Base-by-base conservation (phyloP, 2,113 vertebrate species). In the Oncorhynchus kisutch region DNA sequence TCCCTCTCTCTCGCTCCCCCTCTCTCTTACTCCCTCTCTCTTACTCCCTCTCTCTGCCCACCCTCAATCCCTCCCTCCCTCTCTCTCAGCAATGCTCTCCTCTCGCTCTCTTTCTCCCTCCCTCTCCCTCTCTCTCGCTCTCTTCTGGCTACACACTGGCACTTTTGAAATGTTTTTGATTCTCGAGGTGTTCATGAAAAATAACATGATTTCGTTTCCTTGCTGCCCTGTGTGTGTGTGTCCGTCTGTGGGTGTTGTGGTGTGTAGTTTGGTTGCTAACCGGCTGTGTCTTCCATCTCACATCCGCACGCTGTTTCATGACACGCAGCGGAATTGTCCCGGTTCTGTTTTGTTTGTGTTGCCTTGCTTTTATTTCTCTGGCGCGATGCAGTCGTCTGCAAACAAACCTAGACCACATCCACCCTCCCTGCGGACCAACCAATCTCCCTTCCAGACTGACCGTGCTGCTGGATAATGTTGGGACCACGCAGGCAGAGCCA, bases 231-330 rank as follows among this genome's bases (percentile, higher is more conserved):
- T 60, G 57, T 60, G 27, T 27, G 59, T 60, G 57, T 8, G 57
- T 60, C 5, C 7, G 57, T 60, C 11, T 60, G 57, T 60, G 57
- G 11, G 20, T n/a, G 1, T 6, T 60, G 57, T 60, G 57, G 22
- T 88, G 81, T 91, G 89, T 88, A 78, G 83, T 85, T 90, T 89
- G 86, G 86, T 88, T 81, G 75, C 78, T 85, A 81, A 82, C 81
- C 80, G 67, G 71, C 82, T 79, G 79, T 82, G 74, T 82, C n/a
- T 80, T 79, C 80, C 49, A 3, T 51, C 49, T 16, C 78, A 73
- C 80, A 68, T 51, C 14, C 79, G 73, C 34, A 45, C 8, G 14
- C 71, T 68, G 71, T 70, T 72, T 25, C 69, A 78, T 83, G 77
- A 81, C 87, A 69, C 71, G 74, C 76, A 81, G 76, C 77, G 71